Evolutionary conservation across 2,888 invertebrate genomes (phyloP).

Genomic region (Anagyrus pseudococci): DNA sequence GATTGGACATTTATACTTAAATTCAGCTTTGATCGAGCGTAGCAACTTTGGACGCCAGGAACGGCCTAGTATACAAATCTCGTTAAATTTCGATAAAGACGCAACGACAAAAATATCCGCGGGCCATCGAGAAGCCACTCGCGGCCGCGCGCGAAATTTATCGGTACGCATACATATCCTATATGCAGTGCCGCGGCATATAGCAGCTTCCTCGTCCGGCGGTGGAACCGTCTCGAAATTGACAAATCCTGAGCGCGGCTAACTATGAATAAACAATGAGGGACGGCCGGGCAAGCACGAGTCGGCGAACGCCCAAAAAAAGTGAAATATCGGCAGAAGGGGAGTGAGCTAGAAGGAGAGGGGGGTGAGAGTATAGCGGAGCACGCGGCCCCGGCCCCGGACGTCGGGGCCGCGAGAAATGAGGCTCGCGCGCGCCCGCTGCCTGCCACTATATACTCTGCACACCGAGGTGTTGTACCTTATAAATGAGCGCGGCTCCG

Average conservation of each 20-base stretch:
- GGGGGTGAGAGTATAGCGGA: neutral
- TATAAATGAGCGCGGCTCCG: conserved; percentile 53
- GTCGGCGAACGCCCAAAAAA: conserved; percentile 10
- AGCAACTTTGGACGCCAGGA: no score
- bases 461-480: conserved; percentile 45
- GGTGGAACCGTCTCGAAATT: conserved; percentile 21
- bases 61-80: no score
- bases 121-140: no score
- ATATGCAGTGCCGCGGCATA: no score
- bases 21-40: no score
- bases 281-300: neutral
- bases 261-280: conserved; percentile 35
- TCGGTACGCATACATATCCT: no score
- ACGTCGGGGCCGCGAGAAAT: conserved; percentile 14
- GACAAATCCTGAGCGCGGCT: conserved; percentile 27
- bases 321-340: conserved; percentile 32
- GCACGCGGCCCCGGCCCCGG: conserved; percentile 1
- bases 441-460: no score
- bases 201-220: no score
- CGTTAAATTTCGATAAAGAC: no score
- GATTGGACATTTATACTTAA: no score
- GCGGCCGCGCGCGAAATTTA: no score
- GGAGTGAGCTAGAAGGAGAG: neutral
- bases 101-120: no score
- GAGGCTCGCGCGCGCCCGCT: conserved; percentile 2